These are phyloP conservation scores for Argyrosomus japonicus DNA, from an alignment of 2,113 vertebrate genomes.

Conservation along the genomic window DNA sequence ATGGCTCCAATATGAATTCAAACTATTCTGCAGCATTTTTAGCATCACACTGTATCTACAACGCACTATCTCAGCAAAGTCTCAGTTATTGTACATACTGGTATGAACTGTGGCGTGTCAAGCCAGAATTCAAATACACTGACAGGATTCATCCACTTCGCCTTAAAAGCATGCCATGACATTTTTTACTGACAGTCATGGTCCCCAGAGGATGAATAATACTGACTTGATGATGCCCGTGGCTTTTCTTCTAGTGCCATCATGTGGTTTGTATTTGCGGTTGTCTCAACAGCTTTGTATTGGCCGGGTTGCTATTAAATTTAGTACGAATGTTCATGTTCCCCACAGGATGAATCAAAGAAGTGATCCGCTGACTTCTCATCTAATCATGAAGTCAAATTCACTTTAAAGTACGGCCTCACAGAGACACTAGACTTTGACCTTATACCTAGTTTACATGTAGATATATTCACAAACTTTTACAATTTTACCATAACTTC, in stretches of 20 bases:
- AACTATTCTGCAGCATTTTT: background rate
- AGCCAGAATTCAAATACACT: background rate
- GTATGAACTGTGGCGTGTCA: background rate
- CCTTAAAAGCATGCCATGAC: background rate
- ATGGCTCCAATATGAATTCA: background rate
- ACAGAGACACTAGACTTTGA: background rate
- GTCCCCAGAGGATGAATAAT: background rate
- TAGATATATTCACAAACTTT: background rate
- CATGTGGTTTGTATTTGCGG: background rate
- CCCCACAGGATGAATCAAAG: too few species aligned
- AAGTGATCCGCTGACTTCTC: too few species aligned
- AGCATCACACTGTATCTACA: background rate
- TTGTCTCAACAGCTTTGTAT: background rate
- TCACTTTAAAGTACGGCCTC: background rate
- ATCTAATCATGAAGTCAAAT: too few species aligned
- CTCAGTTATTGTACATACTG: background rate
- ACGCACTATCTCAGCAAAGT: background rate
- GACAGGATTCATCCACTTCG: background rate
- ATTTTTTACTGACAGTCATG: background rate
- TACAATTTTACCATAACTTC: background rate
- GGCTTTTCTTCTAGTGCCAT: background rate
- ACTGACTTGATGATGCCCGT: background rate
- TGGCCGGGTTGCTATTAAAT: background rate
- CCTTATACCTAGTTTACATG: background rate
- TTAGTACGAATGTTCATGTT: background rate